Evolutionary conservation across 2,888 invertebrate species (phyloP).

Genomic region (Bombylius discolor): DNA sequence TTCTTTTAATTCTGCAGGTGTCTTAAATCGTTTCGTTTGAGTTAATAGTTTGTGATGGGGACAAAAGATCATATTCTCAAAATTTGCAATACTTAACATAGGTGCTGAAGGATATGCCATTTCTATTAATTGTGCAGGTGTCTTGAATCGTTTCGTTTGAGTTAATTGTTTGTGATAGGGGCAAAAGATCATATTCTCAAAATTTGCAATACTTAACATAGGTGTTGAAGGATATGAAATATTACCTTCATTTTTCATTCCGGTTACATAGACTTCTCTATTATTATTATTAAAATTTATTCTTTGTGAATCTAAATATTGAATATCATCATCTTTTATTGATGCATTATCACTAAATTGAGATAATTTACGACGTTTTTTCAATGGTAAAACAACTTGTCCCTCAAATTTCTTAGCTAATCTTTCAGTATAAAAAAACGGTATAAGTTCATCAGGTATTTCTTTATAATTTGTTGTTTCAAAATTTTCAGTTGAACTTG

Average conservation of each 20-base stretch:
- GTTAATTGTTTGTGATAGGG: neutral
- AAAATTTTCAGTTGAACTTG: neutral
- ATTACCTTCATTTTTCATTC: neutral
- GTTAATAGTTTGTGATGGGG: neutral
- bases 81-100: conserved; percentile 15
- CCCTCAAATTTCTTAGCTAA: conserved; percentile 6
- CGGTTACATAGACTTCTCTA: neutral
- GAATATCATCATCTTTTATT: conserved; percentile 11
- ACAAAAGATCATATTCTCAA: conserved; percentile 11
- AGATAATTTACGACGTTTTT: conserved; percentile 14
- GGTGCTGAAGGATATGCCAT: conserved; percentile 14
- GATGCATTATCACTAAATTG: conserved; percentile 8
- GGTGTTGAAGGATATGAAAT: neutral
- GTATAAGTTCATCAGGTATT: neutral
- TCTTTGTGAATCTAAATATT: neutral
- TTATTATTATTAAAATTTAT: neutral
- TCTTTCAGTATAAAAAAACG: neutral
- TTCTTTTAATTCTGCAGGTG: conserved; percentile 11
- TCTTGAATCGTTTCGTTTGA: conserved; percentile 8
- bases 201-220: conserved; percentile 6
- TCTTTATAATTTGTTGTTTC: neutral
- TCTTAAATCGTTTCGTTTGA: conserved; percentile 8
- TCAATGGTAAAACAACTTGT: conserved; percentile 13
- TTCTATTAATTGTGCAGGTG: conserved; percentile 11
- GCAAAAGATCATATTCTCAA: conserved; percentile 11